Percentiles rank a stretch among this genome's conserved stretches.
Conservation (phyloP, 2,888 invertebrate species). For the Coecobrya sp. region DNA sequence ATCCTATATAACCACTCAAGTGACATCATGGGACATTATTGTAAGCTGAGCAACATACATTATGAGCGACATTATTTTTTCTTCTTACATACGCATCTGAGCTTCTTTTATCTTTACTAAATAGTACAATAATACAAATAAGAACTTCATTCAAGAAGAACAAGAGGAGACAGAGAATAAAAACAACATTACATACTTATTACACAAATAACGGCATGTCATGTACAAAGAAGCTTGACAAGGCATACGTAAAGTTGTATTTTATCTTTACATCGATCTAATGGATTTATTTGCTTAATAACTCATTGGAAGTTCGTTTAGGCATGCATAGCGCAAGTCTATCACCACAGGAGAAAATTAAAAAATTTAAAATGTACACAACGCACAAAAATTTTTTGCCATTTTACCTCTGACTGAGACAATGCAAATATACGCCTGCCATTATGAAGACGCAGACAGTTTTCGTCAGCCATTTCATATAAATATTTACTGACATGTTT, state of each 20-base stretch:
- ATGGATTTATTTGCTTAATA: slow-evolving; percentile 81
- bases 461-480: slow-evolving; percentile 22
- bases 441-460: slow-evolving; percentile 15
- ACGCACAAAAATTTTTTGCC: slow-evolving; percentile 42
- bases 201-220: slow-evolving; percentile 73
- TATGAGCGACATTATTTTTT: slow-evolving; percentile 67
- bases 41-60: slow-evolving; percentile 61
- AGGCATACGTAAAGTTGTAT: slow-evolving; percentile 73
- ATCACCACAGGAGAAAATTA: slow-evolving; percentile 65
- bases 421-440: slow-evolving; percentile 51
- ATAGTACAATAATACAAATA: slow-evolving; percentile 1
- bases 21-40: slow-evolving; percentile 79
- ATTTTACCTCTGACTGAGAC: slow-evolving; percentile 60
- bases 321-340: slow-evolving; percentile 17
- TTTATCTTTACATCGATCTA: slow-evolving; percentile 80
- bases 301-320: slow-evolving; percentile 68
- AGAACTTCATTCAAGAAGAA: slow-evolving; percentile 26
- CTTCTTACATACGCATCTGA: neutral
- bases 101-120: slow-evolving; percentile 2
- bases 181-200: slow-evolving; percentile 48
- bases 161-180: slow-evolving; percentile 41
- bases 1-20: slow-evolving; percentile 63
- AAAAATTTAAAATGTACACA: slow-evolving; percentile 33
- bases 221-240: slow-evolving; percentile 70
- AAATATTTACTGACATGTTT: slow-evolving; percentile 42